These are phyloP conservation scores for Austrofundulus limnaeus DNA, from an alignment of 2,113 vertebrate genomes.

Conservation along the genomic window DNA sequence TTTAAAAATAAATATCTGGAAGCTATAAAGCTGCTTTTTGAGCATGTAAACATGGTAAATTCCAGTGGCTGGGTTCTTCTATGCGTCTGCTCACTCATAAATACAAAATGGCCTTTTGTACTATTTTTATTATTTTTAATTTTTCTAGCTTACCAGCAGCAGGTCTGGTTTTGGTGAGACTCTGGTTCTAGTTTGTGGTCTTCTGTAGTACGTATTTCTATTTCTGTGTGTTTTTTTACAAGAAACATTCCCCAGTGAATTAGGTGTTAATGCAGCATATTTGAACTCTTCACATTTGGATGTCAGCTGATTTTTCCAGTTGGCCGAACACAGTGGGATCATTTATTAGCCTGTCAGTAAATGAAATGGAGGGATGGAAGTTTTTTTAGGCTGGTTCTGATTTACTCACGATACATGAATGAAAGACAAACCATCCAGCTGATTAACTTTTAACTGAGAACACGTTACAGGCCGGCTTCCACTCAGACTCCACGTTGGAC, in stretches of 20 bases:
- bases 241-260: conserved; percentile 41
- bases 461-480: neutral
- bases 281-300: conserved; percentile 33
- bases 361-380: conserved; percentile 11
- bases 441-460: neutral
- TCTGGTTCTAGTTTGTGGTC: conserved; percentile 23
- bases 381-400: neutral
- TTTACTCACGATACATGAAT: conserved; percentile 4
- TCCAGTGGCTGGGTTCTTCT: too few relatives aligned
- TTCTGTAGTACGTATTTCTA: conserved; percentile 13
- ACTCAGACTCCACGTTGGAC: conserved; percentile 11
- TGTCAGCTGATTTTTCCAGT: conserved; percentile 24
- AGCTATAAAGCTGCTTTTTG: too few relatives aligned
- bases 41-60: too few relatives aligned
- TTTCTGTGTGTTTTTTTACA: conserved; percentile 6
- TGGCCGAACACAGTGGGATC: conserved; percentile 19
- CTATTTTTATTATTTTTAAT: too few relatives aligned
- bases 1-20: too few relatives aligned
- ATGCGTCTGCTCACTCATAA: too few relatives aligned
- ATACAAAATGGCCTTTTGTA: too few relatives aligned
- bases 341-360: conserved; percentile 35
- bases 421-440: neutral
- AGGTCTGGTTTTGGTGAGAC: too few relatives aligned
- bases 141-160: too few relatives aligned
- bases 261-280: conserved; percentile 24